Evolutionary conservation across 2,113 vertebrate genomes (phyloP).

Genomic region (Atractosteus spatula): DNA sequence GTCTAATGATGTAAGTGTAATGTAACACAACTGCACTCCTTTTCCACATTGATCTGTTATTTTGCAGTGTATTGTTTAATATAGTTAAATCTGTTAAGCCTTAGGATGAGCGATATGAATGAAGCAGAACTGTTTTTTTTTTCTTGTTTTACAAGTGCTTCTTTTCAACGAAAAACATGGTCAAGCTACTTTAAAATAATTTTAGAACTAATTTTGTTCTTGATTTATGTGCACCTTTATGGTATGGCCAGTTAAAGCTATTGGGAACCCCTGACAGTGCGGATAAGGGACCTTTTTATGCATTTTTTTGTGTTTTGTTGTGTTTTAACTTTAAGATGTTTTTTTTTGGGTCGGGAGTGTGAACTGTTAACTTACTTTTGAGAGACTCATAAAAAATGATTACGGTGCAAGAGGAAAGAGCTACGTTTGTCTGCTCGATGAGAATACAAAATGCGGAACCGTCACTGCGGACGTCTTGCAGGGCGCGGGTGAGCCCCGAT

Average conservation of each 20-base stretch:
- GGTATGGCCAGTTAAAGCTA: too few relatives aligned
- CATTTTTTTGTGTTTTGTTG: background rate
- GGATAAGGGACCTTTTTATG: too few relatives aligned
- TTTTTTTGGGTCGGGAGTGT: conserved; percentile 34
- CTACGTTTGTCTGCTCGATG: conserved; percentile 69
- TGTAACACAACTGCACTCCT: too few relatives aligned
- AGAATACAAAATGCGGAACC: conserved; percentile 77
- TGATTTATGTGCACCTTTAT: background rate
- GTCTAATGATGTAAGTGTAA: too few relatives aligned
- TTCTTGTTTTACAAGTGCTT: too few relatives aligned
- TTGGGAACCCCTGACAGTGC: too few relatives aligned
- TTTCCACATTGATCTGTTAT: too few relatives aligned
- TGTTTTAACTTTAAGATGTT: background rate
- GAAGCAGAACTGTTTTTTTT: too few relatives aligned
- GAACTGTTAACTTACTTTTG: conserved; percentile 71
- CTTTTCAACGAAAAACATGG: too few relatives aligned
- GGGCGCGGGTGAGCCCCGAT: conserved; percentile 59
- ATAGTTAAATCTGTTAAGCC: too few relatives aligned
- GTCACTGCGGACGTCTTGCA: conserved; percentile 73
- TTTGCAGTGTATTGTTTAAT: too few relatives aligned
- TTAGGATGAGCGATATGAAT: too few relatives aligned
- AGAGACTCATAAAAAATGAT: conserved; percentile 76
- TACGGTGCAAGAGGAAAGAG: conserved; percentile 68
- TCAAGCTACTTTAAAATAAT: background rate
- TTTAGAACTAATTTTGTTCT: background rate